Evolutionary conservation across 2,797 vertebrate genomes (phyloP).

Genomic region (Babyrousa celebensis): DNA sequence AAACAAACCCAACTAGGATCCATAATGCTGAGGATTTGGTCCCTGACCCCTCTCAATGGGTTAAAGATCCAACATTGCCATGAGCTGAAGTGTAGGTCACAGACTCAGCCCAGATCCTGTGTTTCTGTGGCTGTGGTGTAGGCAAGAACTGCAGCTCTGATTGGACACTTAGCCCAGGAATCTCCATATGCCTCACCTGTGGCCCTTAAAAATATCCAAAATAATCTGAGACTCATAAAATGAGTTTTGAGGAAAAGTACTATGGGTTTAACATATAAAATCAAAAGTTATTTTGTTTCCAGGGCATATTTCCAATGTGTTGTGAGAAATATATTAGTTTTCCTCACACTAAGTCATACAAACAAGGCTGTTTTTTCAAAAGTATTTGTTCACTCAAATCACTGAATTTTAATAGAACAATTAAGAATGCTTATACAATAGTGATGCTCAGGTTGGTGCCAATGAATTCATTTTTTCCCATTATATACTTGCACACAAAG

Average conservation of each 20-base stretch:
- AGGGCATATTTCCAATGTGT: neutral
- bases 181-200: no score
- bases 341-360: neutral
- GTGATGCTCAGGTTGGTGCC: neutral
- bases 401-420: neutral
- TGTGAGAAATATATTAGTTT: neutral
- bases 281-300: neutral
- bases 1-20: no score
- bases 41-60: no score
- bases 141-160: no score
- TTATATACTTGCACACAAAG: neutral
- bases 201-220: neutral
- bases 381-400: neutral
- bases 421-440: neutral
- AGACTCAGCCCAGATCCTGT: no score
- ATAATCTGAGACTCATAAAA: neutral
- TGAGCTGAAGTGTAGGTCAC: neutral
- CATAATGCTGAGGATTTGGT: no score
- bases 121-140: no score
- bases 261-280: fast-evolving
- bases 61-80: no score
- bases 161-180: no score
- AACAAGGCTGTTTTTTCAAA: neutral
- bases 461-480: neutral
- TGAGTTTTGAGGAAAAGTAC: neutral